Percentiles rank a stretch among this genome's conserved stretches.
phyloP scores from a whole-genome alignment of 2,113 vertebrate genomes.

The Lota lota region DNA sequence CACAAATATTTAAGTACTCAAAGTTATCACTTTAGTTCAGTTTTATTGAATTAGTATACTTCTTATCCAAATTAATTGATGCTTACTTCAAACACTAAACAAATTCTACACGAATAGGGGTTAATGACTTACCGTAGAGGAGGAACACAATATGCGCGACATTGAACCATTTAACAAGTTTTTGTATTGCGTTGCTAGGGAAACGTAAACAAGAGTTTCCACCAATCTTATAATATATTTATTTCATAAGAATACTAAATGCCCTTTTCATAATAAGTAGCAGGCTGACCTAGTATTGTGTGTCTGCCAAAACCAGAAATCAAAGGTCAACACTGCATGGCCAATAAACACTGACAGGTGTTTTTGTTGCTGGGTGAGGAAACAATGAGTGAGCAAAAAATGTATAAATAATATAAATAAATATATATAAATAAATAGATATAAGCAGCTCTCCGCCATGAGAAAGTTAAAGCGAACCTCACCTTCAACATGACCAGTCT shows the following conservation, averaged over 20 bases:
- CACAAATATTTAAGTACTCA: too few relatives aligned
- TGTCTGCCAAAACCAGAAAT: not conserved
- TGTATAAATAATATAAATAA: not conserved
- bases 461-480: too few relatives aligned
- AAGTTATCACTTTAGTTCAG: too few relatives aligned
- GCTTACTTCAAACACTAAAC: too few relatives aligned
- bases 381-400: not conserved
- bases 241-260: not conserved
- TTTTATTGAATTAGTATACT: too few relatives aligned
- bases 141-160: constrained; percentile 10
- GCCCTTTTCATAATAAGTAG: constrained; percentile 5
- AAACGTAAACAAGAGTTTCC: not conserved
- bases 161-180: constrained; percentile 19
- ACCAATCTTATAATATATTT: too few relatives aligned
- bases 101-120: too few relatives aligned
- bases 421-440: not conserved
- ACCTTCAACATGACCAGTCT: not conserved
- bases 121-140: not conserved
- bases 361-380: constrained; percentile 1
- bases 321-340: constrained; percentile 18
- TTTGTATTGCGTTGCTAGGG: not conserved
- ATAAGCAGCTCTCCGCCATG: too few relatives aligned
- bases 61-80: too few relatives aligned
- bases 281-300: not conserved
- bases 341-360: constrained; percentile 9